phyloP scores from a whole-genome alignment of 37 sponge, comb jelly and placozoan species.

The Aphrocallistes beatrix region DNA sequence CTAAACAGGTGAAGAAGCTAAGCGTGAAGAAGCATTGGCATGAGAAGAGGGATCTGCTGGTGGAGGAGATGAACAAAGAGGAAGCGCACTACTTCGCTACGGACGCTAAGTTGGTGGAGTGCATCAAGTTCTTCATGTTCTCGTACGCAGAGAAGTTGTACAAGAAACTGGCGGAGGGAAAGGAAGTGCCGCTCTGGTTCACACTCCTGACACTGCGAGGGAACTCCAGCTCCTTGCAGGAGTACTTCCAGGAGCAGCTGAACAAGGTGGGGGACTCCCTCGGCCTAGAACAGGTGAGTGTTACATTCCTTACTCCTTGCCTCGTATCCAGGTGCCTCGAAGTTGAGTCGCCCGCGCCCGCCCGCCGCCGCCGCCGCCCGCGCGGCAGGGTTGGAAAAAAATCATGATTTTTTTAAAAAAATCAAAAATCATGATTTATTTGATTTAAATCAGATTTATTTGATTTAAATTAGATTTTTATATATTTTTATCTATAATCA shows the following conservation, averaged over 20 bases:
- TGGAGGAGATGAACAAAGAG: not conserved
- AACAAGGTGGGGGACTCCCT: not conserved
- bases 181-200: not conserved
- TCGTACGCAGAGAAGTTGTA: not conserved
- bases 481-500: too few species aligned
- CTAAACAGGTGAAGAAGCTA: not conserved
- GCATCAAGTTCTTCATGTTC: not conserved
- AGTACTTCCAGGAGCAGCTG: not conserved
- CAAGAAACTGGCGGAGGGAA: not conserved
- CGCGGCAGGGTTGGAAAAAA: too few species aligned
- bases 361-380: too few species aligned
- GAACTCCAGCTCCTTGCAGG: not conserved
- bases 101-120: not conserved
- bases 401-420: too few species aligned
- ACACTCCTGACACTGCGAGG: not conserved
- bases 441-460: too few species aligned
- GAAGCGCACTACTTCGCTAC: not conserved
- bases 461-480: too few species aligned
- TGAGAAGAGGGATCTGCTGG: not conserved
- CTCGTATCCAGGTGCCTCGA: too few species aligned
- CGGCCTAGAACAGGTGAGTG: conserved; percentile 3
- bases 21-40: not conserved
- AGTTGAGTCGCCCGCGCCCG: too few species aligned
- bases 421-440: too few species aligned
- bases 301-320: too few species aligned